Evolutionary conservation across 1,140 invertebrate species (phyloP), one percentile per base, ranked within the genome.

Genomic region (Choristoneura fumiferana): DNA sequence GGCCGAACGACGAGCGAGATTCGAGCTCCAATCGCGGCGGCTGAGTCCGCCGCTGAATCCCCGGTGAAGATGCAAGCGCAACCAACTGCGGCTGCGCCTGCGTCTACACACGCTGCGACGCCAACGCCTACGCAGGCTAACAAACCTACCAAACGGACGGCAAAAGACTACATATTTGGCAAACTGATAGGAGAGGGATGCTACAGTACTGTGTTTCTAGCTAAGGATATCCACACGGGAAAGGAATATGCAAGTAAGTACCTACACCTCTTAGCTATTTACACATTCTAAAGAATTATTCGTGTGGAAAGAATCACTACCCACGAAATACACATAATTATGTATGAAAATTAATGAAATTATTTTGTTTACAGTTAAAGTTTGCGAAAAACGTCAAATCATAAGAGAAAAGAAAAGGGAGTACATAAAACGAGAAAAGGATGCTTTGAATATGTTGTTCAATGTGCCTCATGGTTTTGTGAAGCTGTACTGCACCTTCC

Each of bases 181-280:
- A 98, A 97, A 91, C 92, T 97, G 54, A 96, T 99, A 69, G 98
- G 98, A 60, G 97, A 99, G 90, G 98, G 98, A 58, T 98, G 97
- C 81, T 99, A 97, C 87, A 98, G 97, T 64, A 97, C 95, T 40
- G 98, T 99, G 55, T 98, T 96, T 89, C 90, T 98, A 60, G 97
- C 96, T 34, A 97, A 97, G 88, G 97, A 98, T 87, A 95, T 98
- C 49, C 94, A 96, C 73, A 95, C 94, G 15, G 93, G 92, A 65
- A 95, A 94, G 75, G 96, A 98, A 91, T 98, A 94, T 94, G 98
- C 98, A 90, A 98, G 96, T 97, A 92, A 95, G 95, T 94, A 58
- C 5, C n/a, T n/a, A n/a, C n/a, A n/a, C n/a, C n/a, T n/a, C n/a
- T n/a, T n/a, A n/a, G n/a, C n/a, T n/a, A n/a, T 58, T 53, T 9